Evolutionary conservation across 2,113 vertebrate species (phyloP).

Genomic region (Lophotis ruficrista): DNA sequence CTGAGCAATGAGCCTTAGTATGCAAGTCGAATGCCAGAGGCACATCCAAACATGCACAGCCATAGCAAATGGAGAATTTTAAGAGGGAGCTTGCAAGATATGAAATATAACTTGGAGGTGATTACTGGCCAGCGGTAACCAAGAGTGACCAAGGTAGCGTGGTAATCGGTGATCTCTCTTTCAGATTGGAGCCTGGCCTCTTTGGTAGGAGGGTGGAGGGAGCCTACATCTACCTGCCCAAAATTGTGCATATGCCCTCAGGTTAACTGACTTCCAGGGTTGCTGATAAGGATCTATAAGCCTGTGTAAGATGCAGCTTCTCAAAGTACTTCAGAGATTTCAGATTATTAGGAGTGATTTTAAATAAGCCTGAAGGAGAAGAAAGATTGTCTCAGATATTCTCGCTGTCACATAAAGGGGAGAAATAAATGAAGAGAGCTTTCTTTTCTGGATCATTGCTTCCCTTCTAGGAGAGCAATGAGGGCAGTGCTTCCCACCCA

Average conservation of each 20-base stretch:
- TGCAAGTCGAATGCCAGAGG: not conserved
- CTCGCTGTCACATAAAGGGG: not conserved
- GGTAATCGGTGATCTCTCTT: not conserved
- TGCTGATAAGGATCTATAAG: not conserved
- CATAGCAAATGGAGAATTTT: not conserved
- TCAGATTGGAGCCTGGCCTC: not conserved
- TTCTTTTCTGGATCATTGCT: slow-evolving; percentile 7
- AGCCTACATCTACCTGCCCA: not conserved
- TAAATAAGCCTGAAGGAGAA: slow-evolving; percentile 4
- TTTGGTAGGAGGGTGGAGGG: not conserved
- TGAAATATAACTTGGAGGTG: not conserved
- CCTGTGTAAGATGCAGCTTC: not conserved
- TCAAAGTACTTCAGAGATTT: not conserved
- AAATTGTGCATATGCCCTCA: not conserved
- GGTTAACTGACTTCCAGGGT: not conserved
- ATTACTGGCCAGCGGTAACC: not conserved
- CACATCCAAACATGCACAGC: not conserved
- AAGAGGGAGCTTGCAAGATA: not conserved
- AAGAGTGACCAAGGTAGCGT: not conserved
- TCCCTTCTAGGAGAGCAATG: slow-evolving; percentile 3
- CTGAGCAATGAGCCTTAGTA: slow-evolving; percentile 16
- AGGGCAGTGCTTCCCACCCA: not conserved
- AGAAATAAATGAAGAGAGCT: slow-evolving; percentile 17
- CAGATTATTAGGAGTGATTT: not conserved
- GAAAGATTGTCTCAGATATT: not conserved